phyloP scores from a whole-genome alignment of 2,888 invertebrate species.

The Caenorhabditis imperialis region DNA sequence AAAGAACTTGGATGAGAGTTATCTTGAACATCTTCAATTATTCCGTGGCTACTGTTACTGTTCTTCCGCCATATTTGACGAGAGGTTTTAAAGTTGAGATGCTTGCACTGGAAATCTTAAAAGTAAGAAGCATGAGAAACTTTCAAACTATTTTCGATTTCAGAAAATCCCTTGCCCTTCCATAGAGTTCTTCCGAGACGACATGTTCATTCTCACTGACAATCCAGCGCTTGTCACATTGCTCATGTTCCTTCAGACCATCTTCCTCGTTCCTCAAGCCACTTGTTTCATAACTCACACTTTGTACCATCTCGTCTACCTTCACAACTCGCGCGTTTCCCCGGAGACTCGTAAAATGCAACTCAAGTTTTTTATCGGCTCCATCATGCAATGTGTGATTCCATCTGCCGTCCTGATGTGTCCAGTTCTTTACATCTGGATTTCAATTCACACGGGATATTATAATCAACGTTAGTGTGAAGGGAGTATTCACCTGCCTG shows the following conservation, averaged over 20 bases:
- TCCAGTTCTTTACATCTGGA: constrained; percentile 34
- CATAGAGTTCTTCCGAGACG: constrained; percentile 16
- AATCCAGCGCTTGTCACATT: too few species aligned
- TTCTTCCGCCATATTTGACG: too few species aligned
- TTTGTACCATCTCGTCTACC: constrained; percentile 22
- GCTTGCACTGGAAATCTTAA: too few species aligned
- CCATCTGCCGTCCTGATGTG: constrained; percentile 4
- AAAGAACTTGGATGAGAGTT: too few species aligned
- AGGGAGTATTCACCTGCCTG: too few species aligned
- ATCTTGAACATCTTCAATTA: too few species aligned
- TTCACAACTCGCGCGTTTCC: constrained; percentile 16
- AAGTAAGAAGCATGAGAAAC: too few species aligned
- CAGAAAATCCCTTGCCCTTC: constrained; percentile 29
- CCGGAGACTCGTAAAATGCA: constrained; percentile 18
- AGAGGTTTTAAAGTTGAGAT: too few species aligned
- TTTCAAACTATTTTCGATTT: too few species aligned
- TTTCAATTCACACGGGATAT: constrained; percentile 17
- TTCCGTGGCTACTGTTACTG: too few species aligned
- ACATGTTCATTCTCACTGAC: constrained; percentile 18
- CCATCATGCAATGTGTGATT: constrained; percentile 3
- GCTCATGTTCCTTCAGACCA: constrained; percentile 20
- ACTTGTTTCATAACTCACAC: constrained; percentile 16
- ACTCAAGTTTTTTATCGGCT: constrained; percentile 13
- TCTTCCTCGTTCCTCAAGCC: constrained; percentile 14
- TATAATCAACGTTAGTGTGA: constrained; percentile 41